Base-by-base conservation (phyloP, 2,888 invertebrate species). In the Plebejus melissa region DNA sequence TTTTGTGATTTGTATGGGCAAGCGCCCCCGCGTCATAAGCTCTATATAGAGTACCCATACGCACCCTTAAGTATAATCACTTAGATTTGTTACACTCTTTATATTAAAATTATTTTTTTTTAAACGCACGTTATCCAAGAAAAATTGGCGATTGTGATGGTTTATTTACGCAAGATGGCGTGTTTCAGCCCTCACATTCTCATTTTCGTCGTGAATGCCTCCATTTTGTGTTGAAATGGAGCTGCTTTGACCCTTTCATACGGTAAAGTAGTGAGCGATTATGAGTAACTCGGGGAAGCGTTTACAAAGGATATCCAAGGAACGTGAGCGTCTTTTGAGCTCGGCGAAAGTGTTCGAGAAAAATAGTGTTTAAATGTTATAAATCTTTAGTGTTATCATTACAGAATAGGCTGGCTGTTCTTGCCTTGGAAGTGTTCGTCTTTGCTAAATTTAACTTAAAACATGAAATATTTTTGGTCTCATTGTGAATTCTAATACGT, bases 191-290 rank as follows among this genome's bases (percentile, higher is more conserved):
- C 70, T 41, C 75, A 78, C 78, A 79, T 86, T 86, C 88, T 90
- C 91, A 91, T 92, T 89, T 90, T 82, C 83, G 84, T 81, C 83
- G 78, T 92, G 90, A 91, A 93, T 89, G 84, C 83, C 85, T 82
- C 83, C 83, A 86, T 89, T 91, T 90, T 88, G 84, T 84, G 81
- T 83, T 85, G 84, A 85, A 87, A 88, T 85, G 84, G 83, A 84
- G 85, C 83, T 87, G 86, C 86, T 90, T 91, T 89, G 87, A 89
- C 83, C 86, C 86, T 88, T 88, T 88, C 84, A 86, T 79, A 83
- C 84, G 84, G 83, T 81, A 83, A 82, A 82, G 79, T 77, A 81
- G 80, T 75, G 80, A 78, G 77, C 78, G 81, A 76, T 76, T 79
- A 77, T 76, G 76, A 74, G 75, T 38, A 60, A 74, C 71, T 16